Base-by-base conservation (phyloP, 2,888 invertebrate species). In the Acleris sparsana region DNA sequence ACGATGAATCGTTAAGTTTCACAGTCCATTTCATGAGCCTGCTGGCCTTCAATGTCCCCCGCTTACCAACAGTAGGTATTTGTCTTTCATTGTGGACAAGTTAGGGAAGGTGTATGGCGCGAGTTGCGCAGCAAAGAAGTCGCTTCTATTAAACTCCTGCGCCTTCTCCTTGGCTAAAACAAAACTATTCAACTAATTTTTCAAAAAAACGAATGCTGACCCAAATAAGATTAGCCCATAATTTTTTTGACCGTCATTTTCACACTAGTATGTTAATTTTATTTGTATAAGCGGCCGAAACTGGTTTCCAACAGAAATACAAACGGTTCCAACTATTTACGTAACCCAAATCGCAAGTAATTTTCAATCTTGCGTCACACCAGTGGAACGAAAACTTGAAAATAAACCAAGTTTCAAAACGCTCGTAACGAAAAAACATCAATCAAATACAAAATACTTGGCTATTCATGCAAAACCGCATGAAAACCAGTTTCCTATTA, bases 381-480 rank as follows among this genome's bases (percentile, higher is more conserved):
- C 51, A 22, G 1, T 39, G 55, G 55, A 43, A n/a, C 18, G 44
- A 25, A 56, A 62, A 57, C 52, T 25, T 22, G 49, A 39, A 16
- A 53, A 62, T 53, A 66, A 58, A 53, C 48, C 18, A 48, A 43
- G 52, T 71, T 69, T 71, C 71, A 71, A 70, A 70, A 70, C 67
- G 66, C 33, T 55, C 9, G 59, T 33, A 52, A 52, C 51, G 62
- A 66, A 66, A 70, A 71, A 69, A 60, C 71, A 49, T 61, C 69
- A 68, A 68, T 70, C 71, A 66, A 68, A 69, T 58, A 63, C 64
- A 71, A 69, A 70, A 68, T 71, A 66, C 67, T 69, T 71, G 71
- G 62, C 53, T 70, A 66, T 64, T 71, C 69, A 68, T 70, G 71
- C 71, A 70, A 68, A 70, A 69, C 68, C 71, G 70, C 43, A 63